A percentile compares a stretch with the other conserved stretches of the same genome.
Conservation (phyloP, 2,888 invertebrate species). For the Caenorhabditis becei region DNA sequence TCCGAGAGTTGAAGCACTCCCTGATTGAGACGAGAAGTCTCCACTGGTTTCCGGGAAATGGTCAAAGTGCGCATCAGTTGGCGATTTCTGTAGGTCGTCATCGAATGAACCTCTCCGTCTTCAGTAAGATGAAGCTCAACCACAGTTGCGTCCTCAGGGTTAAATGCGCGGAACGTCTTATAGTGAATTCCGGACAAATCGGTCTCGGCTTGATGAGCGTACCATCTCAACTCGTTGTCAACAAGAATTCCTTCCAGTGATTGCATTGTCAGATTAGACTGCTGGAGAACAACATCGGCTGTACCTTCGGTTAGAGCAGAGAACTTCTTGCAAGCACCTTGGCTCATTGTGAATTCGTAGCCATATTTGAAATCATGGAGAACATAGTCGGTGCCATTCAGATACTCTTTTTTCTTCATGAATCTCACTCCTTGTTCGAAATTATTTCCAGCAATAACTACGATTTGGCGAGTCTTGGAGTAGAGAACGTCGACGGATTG, state of each 20-base stretch:
- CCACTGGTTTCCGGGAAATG: constrained; percentile 18
- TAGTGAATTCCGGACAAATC: constrained; percentile 16
- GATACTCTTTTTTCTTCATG: neutral
- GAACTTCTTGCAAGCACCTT: constrained; percentile 25
- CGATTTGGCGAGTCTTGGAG: constrained; percentile 22
- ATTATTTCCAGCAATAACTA: constrained; percentile 42
- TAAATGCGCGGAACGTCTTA: constrained; percentile 27
- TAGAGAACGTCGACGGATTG: constrained; percentile 49
- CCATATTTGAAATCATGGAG: constrained; percentile 59
- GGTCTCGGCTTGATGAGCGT: constrained; percentile 17
- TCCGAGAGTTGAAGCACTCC: constrained; percentile 32
- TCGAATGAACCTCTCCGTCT: constrained; percentile 26
- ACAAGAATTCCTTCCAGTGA: constrained; percentile 27
- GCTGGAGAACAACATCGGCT: constrained; percentile 24
- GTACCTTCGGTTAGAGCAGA: neutral
- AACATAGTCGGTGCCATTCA: constrained; percentile 46
- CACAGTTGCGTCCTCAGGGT: neutral
- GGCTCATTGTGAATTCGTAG: constrained; percentile 52
- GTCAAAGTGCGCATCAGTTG: constrained; percentile 10
- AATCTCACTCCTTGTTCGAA: constrained; percentile 22
- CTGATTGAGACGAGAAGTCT: constrained; percentile 13
- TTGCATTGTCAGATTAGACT: constrained; percentile 1
- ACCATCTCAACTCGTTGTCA: neutral
- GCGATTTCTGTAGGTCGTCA: neutral
- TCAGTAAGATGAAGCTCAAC: constrained; percentile 37